A percentile compares a stretch with the other conserved stretches of the same genome.
Evolutionary conservation across 2,113 vertebrate genomes (phyloP).

Genomic region (Vidua chalybeata): DNA sequence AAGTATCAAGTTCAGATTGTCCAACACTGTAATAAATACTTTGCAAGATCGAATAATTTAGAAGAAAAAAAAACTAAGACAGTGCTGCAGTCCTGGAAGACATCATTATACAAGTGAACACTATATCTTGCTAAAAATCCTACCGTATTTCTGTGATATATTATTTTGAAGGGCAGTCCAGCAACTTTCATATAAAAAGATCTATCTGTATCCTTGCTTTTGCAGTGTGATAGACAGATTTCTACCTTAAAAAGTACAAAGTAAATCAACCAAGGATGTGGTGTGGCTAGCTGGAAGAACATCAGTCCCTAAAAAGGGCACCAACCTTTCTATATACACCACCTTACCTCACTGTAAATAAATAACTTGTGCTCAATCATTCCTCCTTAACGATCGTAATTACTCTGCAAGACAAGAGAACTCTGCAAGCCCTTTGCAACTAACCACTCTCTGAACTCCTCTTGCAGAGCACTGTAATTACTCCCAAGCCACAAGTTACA

Average conservation of each 20-base stretch:
- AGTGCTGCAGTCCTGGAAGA: not conserved
- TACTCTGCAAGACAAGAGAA: slow-evolving; percentile 9
- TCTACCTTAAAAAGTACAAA: not conserved
- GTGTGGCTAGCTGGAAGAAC: not conserved
- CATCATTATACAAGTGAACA: not conserved
- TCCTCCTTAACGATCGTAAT: not conserved
- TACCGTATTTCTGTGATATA: accelerated
- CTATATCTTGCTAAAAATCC: not conserved
- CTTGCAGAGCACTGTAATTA: slow-evolving; percentile 24
- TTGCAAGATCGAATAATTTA: not conserved
- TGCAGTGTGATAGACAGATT: not conserved
- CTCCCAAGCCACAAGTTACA: slow-evolving; percentile 26
- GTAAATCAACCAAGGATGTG: not conserved
- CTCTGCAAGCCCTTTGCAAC: not conserved
- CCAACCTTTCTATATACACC: not conserved
- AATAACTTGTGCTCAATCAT: not conserved
- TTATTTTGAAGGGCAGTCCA: not conserved
- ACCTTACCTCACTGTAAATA: slow-evolving; percentile 4
- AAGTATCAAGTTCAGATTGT: not conserved
- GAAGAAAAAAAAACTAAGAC: not conserved
- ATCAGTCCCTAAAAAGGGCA: not conserved
- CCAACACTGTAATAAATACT: not conserved
- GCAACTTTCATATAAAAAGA: not conserved
- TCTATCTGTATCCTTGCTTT: not conserved
- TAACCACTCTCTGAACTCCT: slow-evolving; percentile 37